Conservation (phyloP, 2,113 vertebrate genomes). For the Cryptoleucopteryx plumbea region DNA sequence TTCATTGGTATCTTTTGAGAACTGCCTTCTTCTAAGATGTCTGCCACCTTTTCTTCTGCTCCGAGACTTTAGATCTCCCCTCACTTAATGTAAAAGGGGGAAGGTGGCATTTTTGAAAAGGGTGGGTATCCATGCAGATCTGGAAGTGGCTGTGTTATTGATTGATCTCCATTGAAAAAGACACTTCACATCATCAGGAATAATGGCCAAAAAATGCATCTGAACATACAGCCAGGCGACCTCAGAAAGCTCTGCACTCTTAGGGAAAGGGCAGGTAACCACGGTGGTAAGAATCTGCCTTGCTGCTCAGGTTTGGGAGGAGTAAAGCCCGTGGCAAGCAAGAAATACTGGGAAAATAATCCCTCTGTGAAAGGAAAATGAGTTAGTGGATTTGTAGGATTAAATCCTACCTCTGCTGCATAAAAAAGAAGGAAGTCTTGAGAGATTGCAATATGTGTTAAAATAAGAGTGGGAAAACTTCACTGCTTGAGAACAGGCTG, state of each 20-base stretch:
- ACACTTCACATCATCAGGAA: neutral
- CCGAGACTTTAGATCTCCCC: neutral
- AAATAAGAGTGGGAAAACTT: neutral
- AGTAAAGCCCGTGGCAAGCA: neutral
- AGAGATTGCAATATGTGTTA: neutral
- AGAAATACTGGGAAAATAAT: neutral
- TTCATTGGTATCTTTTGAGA: neutral
- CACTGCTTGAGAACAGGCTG: neutral
- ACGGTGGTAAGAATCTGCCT: neutral
- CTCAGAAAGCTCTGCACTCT: neutral
- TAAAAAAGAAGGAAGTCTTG: neutral
- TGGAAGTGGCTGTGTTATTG: neutral
- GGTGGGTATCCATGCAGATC: neutral
- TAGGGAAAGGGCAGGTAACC: neutral
- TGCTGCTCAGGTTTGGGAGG: neutral
- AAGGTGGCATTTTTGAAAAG: neutral
- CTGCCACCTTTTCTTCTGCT: neutral
- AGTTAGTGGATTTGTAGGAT: neutral
- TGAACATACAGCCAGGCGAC: neutral
- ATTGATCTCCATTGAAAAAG: neutral
- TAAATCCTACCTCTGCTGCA: neutral
- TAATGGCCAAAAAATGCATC: neutral
- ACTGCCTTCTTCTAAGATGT: neutral
- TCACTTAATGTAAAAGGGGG: neutral
- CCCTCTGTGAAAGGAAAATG: neutral